Evolutionary conservation across 2,888 invertebrate genomes (phyloP).

Genomic region (Cataglyphis cursor): DNA sequence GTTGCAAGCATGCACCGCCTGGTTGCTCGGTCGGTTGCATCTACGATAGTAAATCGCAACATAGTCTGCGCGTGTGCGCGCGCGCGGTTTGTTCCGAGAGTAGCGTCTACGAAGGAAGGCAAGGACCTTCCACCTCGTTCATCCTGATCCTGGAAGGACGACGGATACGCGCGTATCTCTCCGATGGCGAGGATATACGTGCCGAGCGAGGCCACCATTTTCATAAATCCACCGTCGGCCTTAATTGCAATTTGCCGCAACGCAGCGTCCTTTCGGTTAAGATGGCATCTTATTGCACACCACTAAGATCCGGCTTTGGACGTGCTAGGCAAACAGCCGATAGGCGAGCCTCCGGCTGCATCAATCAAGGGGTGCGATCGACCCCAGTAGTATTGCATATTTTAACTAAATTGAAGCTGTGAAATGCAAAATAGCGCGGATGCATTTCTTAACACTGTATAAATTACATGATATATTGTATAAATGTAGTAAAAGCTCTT

Average conservation of each 20-base stretch:
- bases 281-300: constrained; percentile 73
- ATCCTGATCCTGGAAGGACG: constrained; percentile 39
- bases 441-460: no score
- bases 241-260: constrained; percentile 80
- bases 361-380: constrained; percentile 6
- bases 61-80: constrained; percentile 8
- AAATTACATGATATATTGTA: not conserved
- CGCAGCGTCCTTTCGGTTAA: constrained; percentile 62
- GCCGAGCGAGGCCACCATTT: constrained; percentile 66
- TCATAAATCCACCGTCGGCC: constrained; percentile 79
- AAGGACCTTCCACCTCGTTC: constrained; percentile 47
- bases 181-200: constrained; percentile 30
- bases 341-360: not conserved
- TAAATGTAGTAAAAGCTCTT: not conserved
- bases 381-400: constrained; percentile 1
- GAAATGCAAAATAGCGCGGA: not conserved
- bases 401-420: not conserved
- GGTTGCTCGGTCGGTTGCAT: constrained; percentile 33
- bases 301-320: constrained; percentile 18
- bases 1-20: constrained; percentile 20
- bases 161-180: constrained; percentile 40
- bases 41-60: constrained; percentile 49
- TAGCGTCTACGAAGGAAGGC: constrained; percentile 10
- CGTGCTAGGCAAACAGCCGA: constrained; percentile 12
- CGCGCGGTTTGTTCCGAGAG: not conserved